Percentiles rank a stretch among this genome's conserved stretches.
Evolutionary conservation across 2,113 vertebrate species (phyloP).

Genomic region (Cinclus cinclus): DNA sequence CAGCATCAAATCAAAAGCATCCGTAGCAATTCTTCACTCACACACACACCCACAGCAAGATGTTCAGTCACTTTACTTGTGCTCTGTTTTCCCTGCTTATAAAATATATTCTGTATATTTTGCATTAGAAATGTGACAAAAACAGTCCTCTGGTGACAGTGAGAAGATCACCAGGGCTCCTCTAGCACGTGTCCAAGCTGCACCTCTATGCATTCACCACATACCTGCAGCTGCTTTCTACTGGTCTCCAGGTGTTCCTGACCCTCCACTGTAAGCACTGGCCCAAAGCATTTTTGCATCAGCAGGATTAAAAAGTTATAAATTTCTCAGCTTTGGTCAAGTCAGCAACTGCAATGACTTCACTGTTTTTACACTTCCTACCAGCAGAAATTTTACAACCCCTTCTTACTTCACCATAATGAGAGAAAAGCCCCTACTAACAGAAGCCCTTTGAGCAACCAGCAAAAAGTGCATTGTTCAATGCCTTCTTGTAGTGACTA

Average conservation of each 20-base stretch:
- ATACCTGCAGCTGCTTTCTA: not conserved
- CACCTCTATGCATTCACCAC: accelerated
- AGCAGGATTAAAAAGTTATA: not conserved
- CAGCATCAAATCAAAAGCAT: not conserved
- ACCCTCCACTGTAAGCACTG: not conserved
- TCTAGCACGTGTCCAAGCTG: not conserved
- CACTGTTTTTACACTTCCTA: not conserved
- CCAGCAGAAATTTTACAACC: not conserved
- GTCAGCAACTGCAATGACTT: not conserved
- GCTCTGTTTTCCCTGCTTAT: not conserved
- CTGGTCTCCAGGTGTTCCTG: not conserved
- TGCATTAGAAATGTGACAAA: not conserved
- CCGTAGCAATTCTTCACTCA: not conserved
- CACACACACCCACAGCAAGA: not conserved
- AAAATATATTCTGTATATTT: not conserved
- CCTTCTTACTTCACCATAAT: not conserved
- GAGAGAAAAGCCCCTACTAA: not conserved
- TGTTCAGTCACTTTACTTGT: not conserved
- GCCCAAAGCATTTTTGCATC: not conserved
- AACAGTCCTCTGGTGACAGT: not conserved
- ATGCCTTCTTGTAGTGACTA: not conserved
- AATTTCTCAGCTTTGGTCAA: not conserved
- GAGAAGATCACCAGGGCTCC: not conserved
- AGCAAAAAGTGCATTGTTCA: not conserved
- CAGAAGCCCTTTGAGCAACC: not conserved